Evolutionary conservation across 2,797 vertebrate genomes (phyloP), one percentile per base, ranked within the genome.

Genomic region (Lemur catta): DNA sequence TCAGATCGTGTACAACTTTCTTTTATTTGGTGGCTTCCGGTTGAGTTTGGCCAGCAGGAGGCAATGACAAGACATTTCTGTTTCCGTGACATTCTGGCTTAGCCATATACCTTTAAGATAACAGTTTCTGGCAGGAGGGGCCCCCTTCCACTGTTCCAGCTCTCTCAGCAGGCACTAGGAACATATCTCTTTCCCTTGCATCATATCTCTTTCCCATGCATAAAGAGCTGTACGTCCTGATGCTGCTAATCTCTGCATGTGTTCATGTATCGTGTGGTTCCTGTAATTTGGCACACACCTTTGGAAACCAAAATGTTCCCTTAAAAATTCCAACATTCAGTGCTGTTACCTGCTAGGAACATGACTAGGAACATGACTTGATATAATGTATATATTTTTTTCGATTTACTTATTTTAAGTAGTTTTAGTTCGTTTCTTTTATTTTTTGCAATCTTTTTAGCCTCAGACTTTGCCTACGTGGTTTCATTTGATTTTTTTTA

Each of bases 391-490:
- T 1, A 26, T n/a, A 57, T 57, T 57, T 48, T 52, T 69, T 80
- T 18, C 7, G 71, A 14, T 63, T 61, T 30, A 20, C 3, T 87
- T 86, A 78, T 74, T 91, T 88, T 85, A 89, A 69, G 18, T 61
- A 33, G 33, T 75, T 95, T 82, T 82, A 33, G 4, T 46, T 92
- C 15, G 2, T 41, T 82, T 87, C n/a, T 89, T 93, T 61, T 41
- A n/a, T 26, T 74, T 89, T 79, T 61, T 14, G 12, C n/a, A 24
- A 17, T 28, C n/a, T 28, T 84, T 84, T 89, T 57, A 65, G 50
- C n/a, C 22, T 86, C 15, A 87, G 35, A 43, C 17, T 93, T 84
- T 90, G 71, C 28, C 46, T 89, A 48, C 8, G 20, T 52, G 38
- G 30, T 41, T 59, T 90, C n/a, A 22, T 57, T 43, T 59, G 57